Base-by-base conservation (phyloP, 2,797 vertebrate species). In the Rhodeus uyekii region DNA sequence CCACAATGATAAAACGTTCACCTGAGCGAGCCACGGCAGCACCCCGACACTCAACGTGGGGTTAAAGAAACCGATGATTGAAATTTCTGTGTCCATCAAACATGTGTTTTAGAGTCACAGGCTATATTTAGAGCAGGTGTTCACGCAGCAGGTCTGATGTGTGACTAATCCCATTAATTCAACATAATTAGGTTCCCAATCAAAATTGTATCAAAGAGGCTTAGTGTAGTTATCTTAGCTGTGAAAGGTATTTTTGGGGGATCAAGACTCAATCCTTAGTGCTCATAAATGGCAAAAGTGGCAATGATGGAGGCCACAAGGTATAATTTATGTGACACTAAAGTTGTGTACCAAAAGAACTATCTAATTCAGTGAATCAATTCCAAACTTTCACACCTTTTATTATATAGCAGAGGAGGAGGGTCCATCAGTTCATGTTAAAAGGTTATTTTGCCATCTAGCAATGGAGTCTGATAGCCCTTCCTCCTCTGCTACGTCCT, bases 21-120 rank as follows among this genome's bases (percentile, higher is more conserved):
- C 38, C 86, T 63, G 84, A 91, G 88, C 68, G 88, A 85, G 42
- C 34, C 69, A 64, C 4, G 16, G n/a, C 69, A 38, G 53, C 64
- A 16, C 55, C 76, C 32, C 12, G 24, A 27, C 16, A 2, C 29
- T 53, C 48, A 42, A 42, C 4, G 27, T 46, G 27, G 68, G 68
- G 24, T 58, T 60, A 6, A 16, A 42, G 38, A 63, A 76, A 76
- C 19, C 2, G 8, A 53, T 42, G 10, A 68, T 6, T 38, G 24
- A 9, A 39, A 65, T 24, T 12, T 50, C 13, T 27, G 14, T 5
- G 61, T 78, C 16, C 16, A n/a, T 79, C 36, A 55, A 10, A 68
- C 3, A 10, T 42, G 18, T 55, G 77, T 39, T 63, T 53, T 29
- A 48, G 55, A 80, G 39, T 71, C 9, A n/a, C 27, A 3, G 29